Evolutionary conservation across 2,888 invertebrate species (phyloP).

Genomic region (Apamea monoglypha): DNA sequence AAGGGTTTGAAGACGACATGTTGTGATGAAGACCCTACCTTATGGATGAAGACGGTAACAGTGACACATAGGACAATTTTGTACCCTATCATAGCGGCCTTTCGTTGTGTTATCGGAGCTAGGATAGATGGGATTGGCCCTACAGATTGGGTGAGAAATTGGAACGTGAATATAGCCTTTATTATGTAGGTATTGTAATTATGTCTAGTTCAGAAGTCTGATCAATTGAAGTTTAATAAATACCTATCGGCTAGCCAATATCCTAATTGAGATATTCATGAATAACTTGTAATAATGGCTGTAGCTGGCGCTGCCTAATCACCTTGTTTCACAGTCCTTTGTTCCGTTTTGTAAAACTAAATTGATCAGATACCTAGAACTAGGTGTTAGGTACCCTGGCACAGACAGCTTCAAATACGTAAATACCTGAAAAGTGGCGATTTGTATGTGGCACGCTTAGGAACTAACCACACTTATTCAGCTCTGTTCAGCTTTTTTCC

Average conservation of each 20-base stretch:
- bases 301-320: neutral
- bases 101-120: neutral
- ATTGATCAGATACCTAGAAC: constrained; percentile 13
- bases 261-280: neutral
- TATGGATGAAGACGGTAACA: neutral
- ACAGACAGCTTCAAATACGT: constrained; percentile 1
- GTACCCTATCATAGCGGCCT: neutral
- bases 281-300: neutral
- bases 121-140: too few species aligned
- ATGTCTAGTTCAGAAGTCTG: constrained; percentile 17
- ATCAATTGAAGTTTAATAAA: constrained; percentile 2
- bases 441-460: neutral
- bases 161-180: neutral
- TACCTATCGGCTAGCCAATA: neutral
- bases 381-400: neutral
- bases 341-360: neutral
- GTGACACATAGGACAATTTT: neutral
- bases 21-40: constrained; percentile 70
- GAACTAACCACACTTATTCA: too few species aligned
- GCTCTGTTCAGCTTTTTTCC: too few species aligned
- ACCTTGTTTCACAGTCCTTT: neutral
- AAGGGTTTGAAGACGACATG: constrained; percentile 79
- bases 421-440: neutral
- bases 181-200: neutral
- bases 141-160: neutral